Base-by-base conservation (phyloP, 2,113 vertebrate genomes). In the Ophthalmolycus amberensis region DNA sequence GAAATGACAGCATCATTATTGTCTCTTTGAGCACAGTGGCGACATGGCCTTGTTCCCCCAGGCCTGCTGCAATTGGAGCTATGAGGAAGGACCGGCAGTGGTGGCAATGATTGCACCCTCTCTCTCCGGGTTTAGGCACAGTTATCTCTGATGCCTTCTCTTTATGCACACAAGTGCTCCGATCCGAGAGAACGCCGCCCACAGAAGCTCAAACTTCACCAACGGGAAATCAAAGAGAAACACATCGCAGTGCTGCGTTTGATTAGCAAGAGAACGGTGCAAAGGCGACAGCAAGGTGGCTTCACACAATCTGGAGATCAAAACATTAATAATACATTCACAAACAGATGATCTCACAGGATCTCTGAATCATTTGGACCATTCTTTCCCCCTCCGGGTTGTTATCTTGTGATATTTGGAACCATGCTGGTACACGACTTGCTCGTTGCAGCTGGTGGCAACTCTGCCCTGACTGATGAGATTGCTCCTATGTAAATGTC, bases 1-100 rank as follows among this genome's bases (percentile, higher is more conserved):
- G 82, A 89, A 91, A 91, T 88, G 90, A 90, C 88, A 90, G 79
- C 62, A 77, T 88, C 73, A 73, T 93, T 85, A 92, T 90, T 90
- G 81, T 88, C 78, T 83, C 83, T 85, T 85, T 78, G 76, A 90
- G 84, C 84, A 79, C 54, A 50, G 85, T 71, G 77, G 79, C 25
- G 72, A 86, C 88, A 85, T 52, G 65, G 87, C 80, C 86, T 80
- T 27, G 22, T 80, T 83, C 83, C 84, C 84, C 71, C 60, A 64
- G 58, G 82, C 83, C 77, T 82, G 87, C 84, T 92, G 74, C 88
- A 89, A 80, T 52, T 6, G 69, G 54, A 84, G 80, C 73, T 80
- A 60, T 77, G 68, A 76, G 78, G 85, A 84, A 79, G 74, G 67
- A 50, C 22, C 2, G 3, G 60, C 62, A 68, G 72, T 37, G 58